Conservation (phyloP, 2,113 vertebrate species). For the Lethenteron camtschaticum region DNA sequence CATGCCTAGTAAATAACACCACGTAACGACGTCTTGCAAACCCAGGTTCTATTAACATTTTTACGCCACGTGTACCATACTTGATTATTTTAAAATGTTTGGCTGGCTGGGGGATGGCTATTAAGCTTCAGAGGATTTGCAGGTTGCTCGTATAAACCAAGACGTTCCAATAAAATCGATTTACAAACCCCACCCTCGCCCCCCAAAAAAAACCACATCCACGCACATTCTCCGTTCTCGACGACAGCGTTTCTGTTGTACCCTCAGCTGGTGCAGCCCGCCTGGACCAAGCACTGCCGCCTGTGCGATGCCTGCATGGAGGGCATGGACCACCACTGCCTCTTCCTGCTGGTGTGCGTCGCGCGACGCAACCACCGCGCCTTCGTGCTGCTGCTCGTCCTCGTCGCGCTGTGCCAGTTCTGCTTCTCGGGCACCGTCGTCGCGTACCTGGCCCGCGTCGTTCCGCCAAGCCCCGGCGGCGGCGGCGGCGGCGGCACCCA, state of each 20-base stretch:
- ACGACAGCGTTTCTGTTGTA: not conserved
- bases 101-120: not conserved
- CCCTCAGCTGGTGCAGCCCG: constrained; percentile 26
- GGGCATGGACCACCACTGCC: constrained; percentile 42
- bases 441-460: too few relatives aligned
- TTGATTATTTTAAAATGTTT: not conserved
- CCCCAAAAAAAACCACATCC: not conserved
- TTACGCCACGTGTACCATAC: not conserved
- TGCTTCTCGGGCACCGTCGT: too few relatives aligned
- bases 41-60: too few relatives aligned
- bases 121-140: not conserved
- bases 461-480: too few relatives aligned
- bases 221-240: not conserved
- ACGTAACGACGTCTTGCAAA: too few relatives aligned
- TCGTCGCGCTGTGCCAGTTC: constrained; percentile 7
- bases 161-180: too few relatives aligned
- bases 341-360: constrained; percentile 35
- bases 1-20: too few relatives aligned
- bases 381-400: constrained; percentile 28
- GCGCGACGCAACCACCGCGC: constrained; percentile 29
- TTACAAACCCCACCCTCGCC: not conserved
- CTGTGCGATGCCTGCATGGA: constrained; percentile 33
- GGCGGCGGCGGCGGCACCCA: too few relatives aligned
- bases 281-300: constrained; percentile 34
- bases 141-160: too few relatives aligned